Base-by-base conservation (phyloP, 2,888 invertebrate genomes). In the Chrysomela aeneicollis region DNA sequence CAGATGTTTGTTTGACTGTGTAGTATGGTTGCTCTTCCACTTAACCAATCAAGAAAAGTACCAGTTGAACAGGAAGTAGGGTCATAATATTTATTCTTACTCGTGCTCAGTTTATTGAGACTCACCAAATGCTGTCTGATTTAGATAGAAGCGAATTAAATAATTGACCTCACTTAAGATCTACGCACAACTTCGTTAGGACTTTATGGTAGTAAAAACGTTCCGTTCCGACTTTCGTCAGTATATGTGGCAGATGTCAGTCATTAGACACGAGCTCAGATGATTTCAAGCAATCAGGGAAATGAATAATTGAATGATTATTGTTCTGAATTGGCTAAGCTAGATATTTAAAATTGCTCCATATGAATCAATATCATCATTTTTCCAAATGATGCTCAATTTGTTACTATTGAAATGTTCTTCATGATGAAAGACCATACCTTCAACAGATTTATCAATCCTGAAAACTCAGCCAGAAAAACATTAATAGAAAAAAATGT, bases 61-160 rank as follows among this genome's bases (percentile, higher is more conserved):
- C 71, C 69, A 68, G 73, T 63, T 69, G 71, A 71, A 78, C 75
- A 80, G 81, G 81, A 81, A 81, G 79, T 79, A 76, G 79, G 81
- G 81, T 81, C 81, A 81, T 78, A 80, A 81, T 81, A 80, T 81
- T 81, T 80, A 81, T 80, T 78, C 75, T 77, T 79, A 81, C 81
- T 80, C 81, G 81, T 81, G 81, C 80, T 79, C 74, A 73, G 77
- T 77, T 74, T 78, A 77, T 79, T 78, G 78, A 78, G 77, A 78
- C 75, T 76, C 71, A 76, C 74, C 79, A 79, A 80, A 79, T 80
- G 80, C 78, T 78, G 78, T 80, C 79, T 79, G 80, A 80, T 81
- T 81, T 78, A 80, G 75, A 70, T 72, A 75, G 61, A 49, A 65
- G 46, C 47, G 77, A 80, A 81, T 81, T 81, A 80, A 79, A 79